A percentile compares a stretch with the other conserved stretches of the same genome.
phyloP scores from a whole-genome alignment of 2,888 invertebrate genomes.

The Acanthosepion pharaonis region DNA sequence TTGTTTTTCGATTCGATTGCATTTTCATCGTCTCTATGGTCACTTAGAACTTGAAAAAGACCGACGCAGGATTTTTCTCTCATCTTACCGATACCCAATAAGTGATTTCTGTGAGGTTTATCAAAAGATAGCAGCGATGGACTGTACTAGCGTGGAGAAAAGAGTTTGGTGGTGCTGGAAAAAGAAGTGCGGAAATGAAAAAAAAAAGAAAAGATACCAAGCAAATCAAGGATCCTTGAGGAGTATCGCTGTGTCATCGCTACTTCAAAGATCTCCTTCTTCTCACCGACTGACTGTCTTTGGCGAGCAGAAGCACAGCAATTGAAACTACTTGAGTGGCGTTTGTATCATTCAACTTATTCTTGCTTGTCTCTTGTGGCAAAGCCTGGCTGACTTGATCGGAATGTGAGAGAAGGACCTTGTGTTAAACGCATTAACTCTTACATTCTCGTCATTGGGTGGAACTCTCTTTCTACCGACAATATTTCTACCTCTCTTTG shows the following conservation, averaged over 20 bases:
- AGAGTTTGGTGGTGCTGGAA: not conserved
- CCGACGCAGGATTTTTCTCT: not conserved
- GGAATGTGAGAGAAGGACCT: not conserved
- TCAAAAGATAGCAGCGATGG: not conserved
- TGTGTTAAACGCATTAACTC: too few species aligned
- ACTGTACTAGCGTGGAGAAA: not conserved
- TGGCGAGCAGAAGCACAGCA: not conserved
- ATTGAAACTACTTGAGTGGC: not conserved
- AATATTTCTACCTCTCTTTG: too few species aligned
- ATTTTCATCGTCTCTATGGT: not conserved
- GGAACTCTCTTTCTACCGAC: too few species aligned
- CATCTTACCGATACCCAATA: not conserved
- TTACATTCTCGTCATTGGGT: too few species aligned
- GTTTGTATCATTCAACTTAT: not conserved
- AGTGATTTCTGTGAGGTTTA: not conserved
- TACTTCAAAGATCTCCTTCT: not conserved
- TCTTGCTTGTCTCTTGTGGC: not conserved
- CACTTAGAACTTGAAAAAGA: not conserved
- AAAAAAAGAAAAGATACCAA: not conserved
- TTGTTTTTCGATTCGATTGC: not conserved
- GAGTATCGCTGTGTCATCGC: not conserved
- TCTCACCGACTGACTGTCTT: not conserved
- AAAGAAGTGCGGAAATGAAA: not conserved
- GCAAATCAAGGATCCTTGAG: not conserved
- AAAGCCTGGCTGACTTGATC: not conserved